These are phyloP conservation scores for Lymantria monacha DNA, from an alignment of 2,888 invertebrate species.

Conservation along the genomic window DNA sequence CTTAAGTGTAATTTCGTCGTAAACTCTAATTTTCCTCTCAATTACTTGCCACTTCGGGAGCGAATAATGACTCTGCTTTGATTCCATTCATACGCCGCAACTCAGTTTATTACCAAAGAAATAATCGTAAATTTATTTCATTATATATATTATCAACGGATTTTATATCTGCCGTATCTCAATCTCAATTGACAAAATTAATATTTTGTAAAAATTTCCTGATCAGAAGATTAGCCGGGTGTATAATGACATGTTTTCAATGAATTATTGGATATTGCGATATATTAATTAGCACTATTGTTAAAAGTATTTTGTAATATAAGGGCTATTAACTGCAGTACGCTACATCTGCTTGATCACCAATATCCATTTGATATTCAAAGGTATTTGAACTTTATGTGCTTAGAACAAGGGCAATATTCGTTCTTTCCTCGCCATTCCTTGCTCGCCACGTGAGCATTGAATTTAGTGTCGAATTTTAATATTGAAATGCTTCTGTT, in stretches of 20 bases:
- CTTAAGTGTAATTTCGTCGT: conserved; percentile 14
- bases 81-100: conserved; percentile 36
- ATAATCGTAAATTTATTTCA: conserved; percentile 42
- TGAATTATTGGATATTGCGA: conserved; percentile 51
- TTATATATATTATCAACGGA: conserved; percentile 33
- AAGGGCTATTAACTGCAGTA: conserved; percentile 48
- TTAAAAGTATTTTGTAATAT: conserved; percentile 52
- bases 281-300: conserved; percentile 72
- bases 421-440: conserved; percentile 29
- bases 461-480: conserved; percentile 70
- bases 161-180: conserved; percentile 38
- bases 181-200: conserved; percentile 44
- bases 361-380: conserved; percentile 27
- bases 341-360: conserved; percentile 58
- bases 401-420: conserved; percentile 40
- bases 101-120: conserved; percentile 33
- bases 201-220: conserved; percentile 37
- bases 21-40: conserved; percentile 33
- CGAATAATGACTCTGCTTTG: conserved; percentile 31
- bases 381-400: conserved; percentile 47
- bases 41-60: conserved; percentile 32
- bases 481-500: conserved; percentile 65
- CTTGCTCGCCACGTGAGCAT: conserved; percentile 43
- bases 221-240: conserved; percentile 41
- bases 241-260: conserved; percentile 48